Conservation (phyloP, 1,140 invertebrate genomes). For the Andricus grossulariae region DNA sequence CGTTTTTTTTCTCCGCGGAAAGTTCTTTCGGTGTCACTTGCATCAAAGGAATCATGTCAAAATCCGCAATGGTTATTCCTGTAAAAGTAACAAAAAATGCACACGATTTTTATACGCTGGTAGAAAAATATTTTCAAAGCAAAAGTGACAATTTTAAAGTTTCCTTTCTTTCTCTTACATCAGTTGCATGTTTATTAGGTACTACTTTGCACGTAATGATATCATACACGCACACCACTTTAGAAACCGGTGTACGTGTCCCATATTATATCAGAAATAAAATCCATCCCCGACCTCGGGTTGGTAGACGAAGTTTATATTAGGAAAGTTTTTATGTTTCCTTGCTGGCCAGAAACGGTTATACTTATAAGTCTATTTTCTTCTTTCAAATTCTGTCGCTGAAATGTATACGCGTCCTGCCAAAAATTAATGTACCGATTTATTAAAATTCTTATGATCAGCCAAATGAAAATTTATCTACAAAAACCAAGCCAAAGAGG, state of each 20-base stretch:
- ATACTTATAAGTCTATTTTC: conserved; percentile 41
- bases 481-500: too few relatives aligned
- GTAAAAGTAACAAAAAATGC: too few relatives aligned
- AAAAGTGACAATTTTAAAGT: too few relatives aligned
- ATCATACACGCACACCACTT: background rate
- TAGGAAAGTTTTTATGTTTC: conserved; percentile 65
- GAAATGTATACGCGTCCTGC: background rate
- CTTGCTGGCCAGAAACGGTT: conserved; percentile 39
- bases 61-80: too few relatives aligned
- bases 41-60: too few relatives aligned
- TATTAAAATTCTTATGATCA: too few relatives aligned
- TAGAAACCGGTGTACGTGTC: conserved; percentile 24
- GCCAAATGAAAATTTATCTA: too few relatives aligned
- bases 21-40: too few relatives aligned
- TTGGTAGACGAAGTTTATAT: conserved; percentile 64
- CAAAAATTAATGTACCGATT: background rate
- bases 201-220: background rate
- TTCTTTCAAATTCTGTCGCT: background rate
- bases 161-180: background rate
- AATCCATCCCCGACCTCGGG: conserved; percentile 47
- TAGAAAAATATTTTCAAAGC: too few relatives aligned
- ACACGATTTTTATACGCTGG: too few relatives aligned
- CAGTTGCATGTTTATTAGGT: background rate
- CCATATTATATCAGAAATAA: conserved; percentile 52
- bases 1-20: too few relatives aligned